Evolutionary conservation across 2,888 invertebrate genomes (phyloP), one percentile per base, ranked within the genome.

Genomic region (Caenorhabditis sulstoni): DNA sequence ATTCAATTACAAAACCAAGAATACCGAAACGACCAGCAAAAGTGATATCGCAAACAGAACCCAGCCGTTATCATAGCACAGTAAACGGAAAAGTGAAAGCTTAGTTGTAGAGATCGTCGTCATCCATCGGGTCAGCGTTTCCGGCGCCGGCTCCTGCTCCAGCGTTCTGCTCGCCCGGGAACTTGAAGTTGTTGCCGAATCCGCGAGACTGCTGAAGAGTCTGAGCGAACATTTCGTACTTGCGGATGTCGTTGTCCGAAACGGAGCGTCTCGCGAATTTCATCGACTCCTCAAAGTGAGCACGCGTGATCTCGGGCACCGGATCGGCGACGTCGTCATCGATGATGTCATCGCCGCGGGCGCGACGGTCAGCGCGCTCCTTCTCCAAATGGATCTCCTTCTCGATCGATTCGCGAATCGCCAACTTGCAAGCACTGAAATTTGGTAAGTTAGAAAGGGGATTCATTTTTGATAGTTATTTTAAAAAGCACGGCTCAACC

Each of bases 191-290:
- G 87, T 96, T 97, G 61, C 92, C 92, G 92, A 99, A 98, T 81
- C 99, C 99, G 91, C 99, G 94, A 88, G 96, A 96, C 92, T 99
- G 99, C 92, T 99, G 99, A 90, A 99, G 93, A 85, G 99, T 99
- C 93, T 99, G 98, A 90, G 99, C 96, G 93, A 99, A 99, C 98
- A 99, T 99, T 93, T 99, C 99, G 92, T 99, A 99, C 93, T 99
- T 99, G 91, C 98, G 94, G 91, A 99, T 98, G 92, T 99, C 99
- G 92, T 97, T 97, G 92, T 99, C 99, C 62, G 96, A 96, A 57
- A 99, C 99, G 37, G 98, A 99, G 55, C 98, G 94, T 20, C 90
- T 86, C 12, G 90, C 90, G 57, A 87, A 90, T 74, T 89, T 90
- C 90, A 90, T 90, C 8, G 90, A 88, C 77, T 99, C 98, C 92